These are phyloP conservation scores for Hylaea fasciaria DNA, from an alignment of 2,888 invertebrate species.

Conservation along the genomic window DNA sequence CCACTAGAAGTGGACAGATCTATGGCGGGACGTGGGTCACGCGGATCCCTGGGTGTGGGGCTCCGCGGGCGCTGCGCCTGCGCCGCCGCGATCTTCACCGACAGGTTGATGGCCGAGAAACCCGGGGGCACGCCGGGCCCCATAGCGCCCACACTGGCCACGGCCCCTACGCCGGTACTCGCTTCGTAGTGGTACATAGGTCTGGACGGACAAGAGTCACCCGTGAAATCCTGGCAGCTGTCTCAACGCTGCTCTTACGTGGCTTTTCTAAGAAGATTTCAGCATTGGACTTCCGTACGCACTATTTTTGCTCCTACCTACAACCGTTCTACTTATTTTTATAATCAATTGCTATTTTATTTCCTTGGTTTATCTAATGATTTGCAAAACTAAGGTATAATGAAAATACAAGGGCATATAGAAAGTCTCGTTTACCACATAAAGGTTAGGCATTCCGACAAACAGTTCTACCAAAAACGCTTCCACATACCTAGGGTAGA, in stretches of 20 bases:
- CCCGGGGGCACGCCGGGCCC: constrained; percentile 89
- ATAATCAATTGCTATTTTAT: background rate
- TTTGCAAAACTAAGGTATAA: background rate
- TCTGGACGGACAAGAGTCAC: constrained; percentile 76
- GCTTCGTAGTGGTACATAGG: constrained; percentile 93
- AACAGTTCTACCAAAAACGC: constrained; percentile 44
- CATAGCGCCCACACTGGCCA: constrained; percentile 87
- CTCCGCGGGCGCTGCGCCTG: constrained; percentile 88
- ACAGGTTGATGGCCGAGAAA: constrained; percentile 92
- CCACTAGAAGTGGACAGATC: constrained; percentile 95
- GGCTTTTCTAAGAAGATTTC: background rate
- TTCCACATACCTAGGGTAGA: constrained; percentile 88
- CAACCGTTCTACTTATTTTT: background rate
- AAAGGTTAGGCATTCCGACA: constrained; percentile 40
- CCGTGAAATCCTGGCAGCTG: constrained; percentile 27
- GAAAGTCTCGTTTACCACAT: constrained; percentile 80
- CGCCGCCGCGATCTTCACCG: constrained; percentile 93
- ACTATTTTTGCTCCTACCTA: background rate
- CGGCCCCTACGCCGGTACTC: constrained; percentile 81
- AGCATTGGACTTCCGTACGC: background rate
- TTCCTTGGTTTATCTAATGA: background rate
- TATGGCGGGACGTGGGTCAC: constrained; percentile 93
- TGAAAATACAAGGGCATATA: constrained; percentile 21
- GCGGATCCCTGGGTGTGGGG: constrained; percentile 90
- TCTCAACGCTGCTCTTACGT: background rate